Percentiles rank a stretch among this genome's conserved stretches.
These are phyloP conservation scores for Saimiri boliviensis DNA, from an alignment of 2,113 vertebrate genomes.

Conservation along the genomic window DNA sequence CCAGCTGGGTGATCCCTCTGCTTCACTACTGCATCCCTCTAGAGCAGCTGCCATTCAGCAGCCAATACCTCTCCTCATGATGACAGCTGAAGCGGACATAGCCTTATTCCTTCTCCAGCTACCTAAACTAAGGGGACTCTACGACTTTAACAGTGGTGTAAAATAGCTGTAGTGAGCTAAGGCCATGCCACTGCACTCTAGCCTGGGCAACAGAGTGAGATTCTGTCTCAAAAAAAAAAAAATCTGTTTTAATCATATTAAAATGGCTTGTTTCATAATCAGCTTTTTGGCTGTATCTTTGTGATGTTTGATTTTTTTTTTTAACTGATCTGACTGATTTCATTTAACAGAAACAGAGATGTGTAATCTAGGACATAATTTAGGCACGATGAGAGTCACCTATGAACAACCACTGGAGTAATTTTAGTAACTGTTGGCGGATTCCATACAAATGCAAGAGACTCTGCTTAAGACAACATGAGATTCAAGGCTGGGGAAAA, in stretches of 20 bases:
- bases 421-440: not conserved
- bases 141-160: not conserved
- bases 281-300: not conserved
- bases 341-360: not conserved
- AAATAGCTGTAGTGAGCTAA: not conserved
- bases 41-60: not conserved
- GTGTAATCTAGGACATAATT: not conserved
- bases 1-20: not conserved
- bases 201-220: too few relatives aligned
- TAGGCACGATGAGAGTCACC: not conserved
- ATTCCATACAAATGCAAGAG: not conserved
- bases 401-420: not conserved
- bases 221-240: too few relatives aligned
- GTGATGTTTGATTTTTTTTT: not conserved
- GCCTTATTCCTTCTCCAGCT: not conserved
- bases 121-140: not conserved
- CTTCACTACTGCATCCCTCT: not conserved
- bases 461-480: not conserved
- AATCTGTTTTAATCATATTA: slow-evolving; percentile 17
- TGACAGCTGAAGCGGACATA: not conserved
- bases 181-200: too few relatives aligned
- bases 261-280: not conserved
- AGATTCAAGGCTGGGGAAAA: not conserved
- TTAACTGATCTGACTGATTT: not conserved
- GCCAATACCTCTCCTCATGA: not conserved